phyloP scores from a whole-genome alignment of 1,140 invertebrate species.

The Pogonomyrmex barbatus region DNA sequence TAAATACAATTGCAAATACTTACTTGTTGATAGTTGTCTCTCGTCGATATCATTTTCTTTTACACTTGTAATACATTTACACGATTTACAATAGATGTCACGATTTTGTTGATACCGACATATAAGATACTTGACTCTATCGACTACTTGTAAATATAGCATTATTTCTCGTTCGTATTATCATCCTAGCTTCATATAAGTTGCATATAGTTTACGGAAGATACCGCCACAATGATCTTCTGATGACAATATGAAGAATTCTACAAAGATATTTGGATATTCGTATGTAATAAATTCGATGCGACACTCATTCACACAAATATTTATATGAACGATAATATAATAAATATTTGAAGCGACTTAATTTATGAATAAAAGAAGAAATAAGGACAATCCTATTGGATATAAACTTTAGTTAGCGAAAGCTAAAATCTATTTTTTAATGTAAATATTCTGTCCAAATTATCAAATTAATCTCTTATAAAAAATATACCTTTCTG shows the following conservation, averaged over 20 bases:
- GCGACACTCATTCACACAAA: neutral
- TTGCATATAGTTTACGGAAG: neutral
- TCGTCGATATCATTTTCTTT: neutral
- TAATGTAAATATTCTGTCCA: no score
- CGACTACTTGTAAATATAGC: neutral
- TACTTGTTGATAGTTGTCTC: neutral
- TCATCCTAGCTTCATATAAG: neutral
- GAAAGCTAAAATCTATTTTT: no score
- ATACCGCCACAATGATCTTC: conserved; percentile 17
- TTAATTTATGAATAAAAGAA: neutral
- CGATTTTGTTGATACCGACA: neutral
- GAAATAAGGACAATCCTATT: neutral
- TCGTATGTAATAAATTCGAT: no score
- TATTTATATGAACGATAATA: neutral
- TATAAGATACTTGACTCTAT: neutral
- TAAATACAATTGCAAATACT: neutral
- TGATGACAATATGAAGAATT: neutral
- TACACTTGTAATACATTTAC: neutral
- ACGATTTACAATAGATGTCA: neutral
- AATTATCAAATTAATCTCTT: no score
- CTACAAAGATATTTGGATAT: neutral
- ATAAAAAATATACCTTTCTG: neutral
- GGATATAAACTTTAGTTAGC: no score
- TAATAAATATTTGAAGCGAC: neutral
- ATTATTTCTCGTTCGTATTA: neutral